A percentile compares a stretch with the other conserved stretches of the same genome.
Evolutionary conservation across 2,797 vertebrate species (phyloP).

Genomic region (Coregonus sp.): DNA sequence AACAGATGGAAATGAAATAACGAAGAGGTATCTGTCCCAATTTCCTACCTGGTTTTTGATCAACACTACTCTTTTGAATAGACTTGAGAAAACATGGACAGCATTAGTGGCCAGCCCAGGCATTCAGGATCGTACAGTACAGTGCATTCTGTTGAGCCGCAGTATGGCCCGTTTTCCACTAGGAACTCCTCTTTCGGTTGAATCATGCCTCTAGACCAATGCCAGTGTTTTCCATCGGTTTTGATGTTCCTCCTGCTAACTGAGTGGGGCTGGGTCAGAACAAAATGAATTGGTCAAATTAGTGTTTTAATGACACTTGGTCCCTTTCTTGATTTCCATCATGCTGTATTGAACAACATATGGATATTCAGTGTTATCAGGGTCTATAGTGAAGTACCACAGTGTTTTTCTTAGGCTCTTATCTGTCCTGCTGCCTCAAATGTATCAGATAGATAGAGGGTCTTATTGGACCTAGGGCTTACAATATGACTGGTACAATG

Average conservation of each 20-base stretch:
- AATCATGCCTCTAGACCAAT: neutral
- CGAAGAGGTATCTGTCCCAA: neutral
- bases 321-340: too few relatives aligned
- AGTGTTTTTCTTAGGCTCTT: constrained; percentile 24
- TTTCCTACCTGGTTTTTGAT: neutral
- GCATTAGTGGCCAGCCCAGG: too few relatives aligned
- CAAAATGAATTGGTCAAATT: neutral
- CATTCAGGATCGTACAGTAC: too few relatives aligned
- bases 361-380: too few relatives aligned
- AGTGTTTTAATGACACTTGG: too few relatives aligned
- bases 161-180: too few relatives aligned
- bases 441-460: constrained; percentile 32
- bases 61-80: neutral
- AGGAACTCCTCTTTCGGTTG: too few relatives aligned
- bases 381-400: too few relatives aligned
- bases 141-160: too few relatives aligned
- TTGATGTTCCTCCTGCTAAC: neutral
- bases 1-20: constrained; percentile 3
- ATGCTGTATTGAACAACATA: too few relatives aligned
- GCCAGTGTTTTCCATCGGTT: neutral
- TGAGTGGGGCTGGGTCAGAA: neutral
- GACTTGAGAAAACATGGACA: neutral
- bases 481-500: constrained; percentile 52
- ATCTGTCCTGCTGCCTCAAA: constrained; percentile 50
- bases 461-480: neutral